Evolutionary conservation across 2,797 vertebrate genomes (phyloP).

Genomic region (Chiloscyllium punctatum): DNA sequence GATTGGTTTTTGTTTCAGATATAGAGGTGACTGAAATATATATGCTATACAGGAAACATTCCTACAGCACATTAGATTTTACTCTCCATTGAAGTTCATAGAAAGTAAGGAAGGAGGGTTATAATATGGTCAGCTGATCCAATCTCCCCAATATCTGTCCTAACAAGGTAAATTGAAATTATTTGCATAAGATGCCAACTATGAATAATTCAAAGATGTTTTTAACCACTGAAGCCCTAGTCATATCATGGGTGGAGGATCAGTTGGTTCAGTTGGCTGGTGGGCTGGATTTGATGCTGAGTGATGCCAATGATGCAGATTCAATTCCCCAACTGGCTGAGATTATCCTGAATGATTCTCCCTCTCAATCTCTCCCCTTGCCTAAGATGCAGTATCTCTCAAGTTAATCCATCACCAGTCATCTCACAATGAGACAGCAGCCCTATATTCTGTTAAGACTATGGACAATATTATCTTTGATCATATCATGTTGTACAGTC

Average conservation of each 20-base stretch:
- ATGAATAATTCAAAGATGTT: background rate
- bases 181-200: background rate
- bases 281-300: too few species aligned
- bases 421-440: too few species aligned
- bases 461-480: too few species aligned
- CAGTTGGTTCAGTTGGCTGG: too few species aligned
- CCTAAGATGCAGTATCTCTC: too few species aligned
- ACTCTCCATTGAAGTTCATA: background rate
- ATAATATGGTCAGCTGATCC: background rate
- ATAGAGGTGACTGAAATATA: background rate
- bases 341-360: too few species aligned
- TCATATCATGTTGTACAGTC: background rate
- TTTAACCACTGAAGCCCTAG: background rate
- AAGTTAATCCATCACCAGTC: too few species aligned
- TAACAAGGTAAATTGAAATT: background rate
- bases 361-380: too few species aligned
- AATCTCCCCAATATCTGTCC: too few species aligned
- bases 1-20: background rate
- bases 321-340: too few species aligned
- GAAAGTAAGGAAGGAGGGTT: background rate
- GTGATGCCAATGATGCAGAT: too few species aligned
- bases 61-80: background rate
- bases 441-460: too few species aligned
- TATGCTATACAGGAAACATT: background rate
- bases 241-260: background rate